phyloP scores from a whole-genome alignment of 2,888 invertebrate genomes.

The Hipparchia semele region DNA sequence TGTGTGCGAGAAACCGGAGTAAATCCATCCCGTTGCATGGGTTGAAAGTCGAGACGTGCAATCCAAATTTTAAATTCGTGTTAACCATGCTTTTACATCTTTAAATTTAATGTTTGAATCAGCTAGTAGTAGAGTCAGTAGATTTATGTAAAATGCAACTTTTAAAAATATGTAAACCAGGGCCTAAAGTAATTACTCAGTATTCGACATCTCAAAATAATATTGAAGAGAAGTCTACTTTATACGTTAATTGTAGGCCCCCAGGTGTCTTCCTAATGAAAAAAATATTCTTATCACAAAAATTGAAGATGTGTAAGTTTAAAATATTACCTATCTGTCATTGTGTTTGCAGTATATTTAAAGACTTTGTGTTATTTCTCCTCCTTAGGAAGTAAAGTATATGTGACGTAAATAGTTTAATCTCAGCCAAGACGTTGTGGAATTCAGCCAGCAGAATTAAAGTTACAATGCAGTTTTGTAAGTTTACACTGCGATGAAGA shows the following conservation, averaged over 20 bases:
- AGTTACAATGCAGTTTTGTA: constrained; percentile 40
- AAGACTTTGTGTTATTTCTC: background rate
- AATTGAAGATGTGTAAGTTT: too few species aligned
- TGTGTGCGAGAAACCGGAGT: background rate
- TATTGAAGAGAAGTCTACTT: too few species aligned
- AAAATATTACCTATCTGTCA: too few species aligned
- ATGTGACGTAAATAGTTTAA: constrained; percentile 32
- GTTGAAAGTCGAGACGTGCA: constrained; percentile 26
- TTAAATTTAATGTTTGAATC: constrained; percentile 28
- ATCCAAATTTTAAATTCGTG: constrained; percentile 29
- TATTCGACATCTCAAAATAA: too few species aligned
- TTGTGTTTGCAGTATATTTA: background rate
- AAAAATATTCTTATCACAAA: too few species aligned
- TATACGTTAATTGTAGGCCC: too few species aligned
- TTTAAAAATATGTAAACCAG: constrained; percentile 6
- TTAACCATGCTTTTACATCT: constrained; percentile 27
- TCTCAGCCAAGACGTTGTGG: constrained; percentile 37
- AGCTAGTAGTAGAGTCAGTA: background rate
- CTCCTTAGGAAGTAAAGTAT: background rate
- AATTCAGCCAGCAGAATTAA: constrained; percentile 40
- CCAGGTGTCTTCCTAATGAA: too few species aligned
- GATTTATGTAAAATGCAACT: background rate
- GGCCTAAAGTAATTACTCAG: too few species aligned
- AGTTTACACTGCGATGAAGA: constrained; percentile 33
- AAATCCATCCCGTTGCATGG: constrained; percentile 31